Base-by-base conservation (phyloP, 2,888 invertebrate genomes). In the Podotricha telesiphe region DNA sequence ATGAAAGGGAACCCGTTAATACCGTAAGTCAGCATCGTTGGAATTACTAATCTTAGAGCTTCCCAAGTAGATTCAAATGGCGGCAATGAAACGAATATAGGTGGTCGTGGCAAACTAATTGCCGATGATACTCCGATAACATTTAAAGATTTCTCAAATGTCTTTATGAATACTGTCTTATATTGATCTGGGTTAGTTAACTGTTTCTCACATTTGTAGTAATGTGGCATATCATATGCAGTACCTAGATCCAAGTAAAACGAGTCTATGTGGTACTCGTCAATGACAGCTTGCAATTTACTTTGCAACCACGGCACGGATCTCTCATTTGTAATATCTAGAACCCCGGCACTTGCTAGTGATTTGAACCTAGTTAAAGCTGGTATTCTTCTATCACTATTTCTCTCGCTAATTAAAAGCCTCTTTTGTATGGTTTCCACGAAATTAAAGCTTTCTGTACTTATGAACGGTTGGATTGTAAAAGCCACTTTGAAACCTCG, bases 1-100 rank as follows among this genome's bases (percentile, higher is more conserved):
- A 98, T 94, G 79, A 98, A 98, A 0, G 98, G 98, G 86, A 97
- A 99, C 0, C 99, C 99, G 62, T 97, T 95, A 22, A 98, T 94
- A 0, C 98, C 98, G 76, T 98, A 96, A 0, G 96, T 96, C 22
- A 98, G 87, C 68, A 98, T 96, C 0, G 98, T 97, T 0, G 98
- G 98, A 77, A 99, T 96, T 0, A 99, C 95, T 10, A 95, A 94
- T 72, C 95, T 94, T 19, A 98, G 89, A 0, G 97, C 97, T 63
- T 95, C 95, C 99, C 99, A 99, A 0, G 96, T 95, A 0, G 98
- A 97, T 71, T 97, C 95, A 65, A 97, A 96, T 0, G 97, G 96
- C 1, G 98, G 96, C 40, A 98, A 88, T 0, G 97, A 96, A 0
- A 98, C 95, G 82, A 98, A 98, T 0, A 97, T 96, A 0, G 98